Evolutionary conservation across 2,888 invertebrate genomes (phyloP), one percentile per base, ranked within the genome.

Genomic region (Acutogordius australiensis): DNA sequence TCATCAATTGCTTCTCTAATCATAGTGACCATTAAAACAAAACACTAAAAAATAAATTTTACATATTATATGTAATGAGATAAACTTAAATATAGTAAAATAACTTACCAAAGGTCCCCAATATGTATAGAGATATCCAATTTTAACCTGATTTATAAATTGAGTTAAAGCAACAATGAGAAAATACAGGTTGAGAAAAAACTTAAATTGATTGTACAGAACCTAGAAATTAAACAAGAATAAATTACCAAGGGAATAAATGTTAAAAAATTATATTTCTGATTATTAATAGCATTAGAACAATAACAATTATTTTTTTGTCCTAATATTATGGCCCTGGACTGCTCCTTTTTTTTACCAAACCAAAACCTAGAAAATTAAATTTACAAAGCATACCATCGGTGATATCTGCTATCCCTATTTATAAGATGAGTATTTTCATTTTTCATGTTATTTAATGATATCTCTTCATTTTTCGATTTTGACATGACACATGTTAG

Each of bases 101-200:
- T 27, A 60, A 70, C 74, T 75, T 70, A 79, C 80, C 69, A 97
- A 72, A 57, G 97, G 97, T 63, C 88, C 94, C 97, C 97, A 99
- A 72, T 99, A 99, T 0, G 97, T 99, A 72, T 94, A 97, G 56
- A 94, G 78, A 70, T 88, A 90, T 1, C 97, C 94, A 67, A 99
- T 87, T 66, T 85, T 78, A 65, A 97, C 82, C 67, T 85, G 86
- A 28, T 90, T 87, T 69, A 99, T 84, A 73, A 99, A 91, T 74
- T 99, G 97, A 67, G 88, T 88, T 61, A 83, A 76, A 0, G 97
- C 94, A 94, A 97, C 94, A 62, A 94, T 77, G 65, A 99, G 76
- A 74, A 99, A 99, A 72, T 91, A 97, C 62, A 99, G 74, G 74
- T 99, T 99, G 64, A 99, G 77, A 73, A 99, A 99, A 74, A 91